Evolutionary conservation across 2,113 vertebrate genomes (phyloP).

Genomic region (Kobus ellipsiprymnus): DNA sequence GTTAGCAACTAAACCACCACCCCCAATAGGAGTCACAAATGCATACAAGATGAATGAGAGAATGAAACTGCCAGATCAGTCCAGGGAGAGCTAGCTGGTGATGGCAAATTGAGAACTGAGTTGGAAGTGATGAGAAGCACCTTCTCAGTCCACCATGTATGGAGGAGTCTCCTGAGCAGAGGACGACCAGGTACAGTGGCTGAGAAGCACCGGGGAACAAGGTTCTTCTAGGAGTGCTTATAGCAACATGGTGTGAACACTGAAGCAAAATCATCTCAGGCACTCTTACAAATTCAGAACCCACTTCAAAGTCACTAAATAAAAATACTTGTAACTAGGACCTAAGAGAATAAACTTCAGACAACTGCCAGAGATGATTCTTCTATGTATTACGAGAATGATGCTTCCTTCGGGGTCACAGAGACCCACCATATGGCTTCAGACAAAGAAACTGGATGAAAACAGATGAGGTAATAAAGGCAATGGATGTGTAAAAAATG

Average conservation of each 20-base stretch:
- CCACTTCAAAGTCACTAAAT: not conserved
- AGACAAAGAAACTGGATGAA: not conserved
- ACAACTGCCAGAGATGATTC: not conserved
- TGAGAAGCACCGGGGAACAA: accelerated
- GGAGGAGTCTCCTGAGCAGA: not conserved
- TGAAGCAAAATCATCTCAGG: not conserved
- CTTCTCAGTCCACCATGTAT: not conserved
- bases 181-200: not conserved
- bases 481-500: not conserved
- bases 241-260: not conserved
- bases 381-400: not conserved
- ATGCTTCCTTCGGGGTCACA: not conserved
- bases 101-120: not conserved
- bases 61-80: not conserved
- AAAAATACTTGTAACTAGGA: not conserved
- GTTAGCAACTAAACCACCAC: not conserved
- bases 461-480: not conserved
- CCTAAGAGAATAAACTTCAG: not conserved
- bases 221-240: not conserved
- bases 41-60: not conserved
- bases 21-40: not conserved
- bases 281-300: not conserved
- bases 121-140: not conserved
- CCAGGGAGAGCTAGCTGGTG: not conserved
- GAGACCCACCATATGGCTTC: not conserved